Percentiles rank a stretch among this genome's conserved stretches.
Evolutionary conservation across 2,113 vertebrate genomes (phyloP).

Genomic region (Ia io): DNA sequence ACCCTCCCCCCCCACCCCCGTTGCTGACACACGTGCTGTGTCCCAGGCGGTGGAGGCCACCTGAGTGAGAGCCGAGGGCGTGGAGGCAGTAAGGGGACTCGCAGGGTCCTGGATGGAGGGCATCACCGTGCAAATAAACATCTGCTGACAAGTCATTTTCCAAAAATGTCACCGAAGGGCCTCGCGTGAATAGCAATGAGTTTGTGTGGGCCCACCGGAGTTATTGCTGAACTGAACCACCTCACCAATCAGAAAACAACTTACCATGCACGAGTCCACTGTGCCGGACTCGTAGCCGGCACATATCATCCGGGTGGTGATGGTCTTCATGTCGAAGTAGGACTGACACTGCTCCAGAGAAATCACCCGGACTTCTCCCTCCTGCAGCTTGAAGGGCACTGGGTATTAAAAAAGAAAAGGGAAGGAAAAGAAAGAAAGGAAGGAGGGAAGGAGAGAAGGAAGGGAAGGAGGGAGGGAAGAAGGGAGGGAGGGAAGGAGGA

Average conservation of each 20-base stretch:
- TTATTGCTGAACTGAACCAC: not conserved
- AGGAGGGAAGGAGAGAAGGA: not conserved
- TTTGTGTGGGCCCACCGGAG: not conserved
- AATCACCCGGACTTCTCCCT: constrained; percentile 96
- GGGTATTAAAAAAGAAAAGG: not conserved
- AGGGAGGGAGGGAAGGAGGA: not conserved
- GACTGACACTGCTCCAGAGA: constrained; percentile 92
- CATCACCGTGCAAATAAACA: not conserved
- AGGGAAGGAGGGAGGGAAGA: no score
- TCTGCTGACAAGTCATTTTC: not conserved
- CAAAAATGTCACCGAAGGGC: not conserved
- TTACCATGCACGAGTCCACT: constrained; percentile 87
- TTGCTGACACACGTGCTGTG: not conserved
- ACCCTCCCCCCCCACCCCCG: no score
- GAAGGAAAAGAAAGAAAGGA: no score
- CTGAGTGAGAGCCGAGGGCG: not conserved
- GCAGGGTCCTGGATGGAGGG: not conserved
- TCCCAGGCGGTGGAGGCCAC: not conserved
- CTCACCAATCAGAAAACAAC: not conserved
- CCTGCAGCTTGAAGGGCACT: constrained; percentile 99
- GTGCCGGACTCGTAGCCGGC: constrained; percentile 95
- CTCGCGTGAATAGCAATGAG: not conserved
- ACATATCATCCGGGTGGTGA: constrained; percentile 95
- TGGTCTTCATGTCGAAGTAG: constrained; percentile 96
- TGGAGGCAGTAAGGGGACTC: not conserved